A percentile compares a stretch with the other conserved stretches of the same genome.
Conservation (phyloP, 2,113 vertebrate genomes). For the Gyps fulvus region DNA sequence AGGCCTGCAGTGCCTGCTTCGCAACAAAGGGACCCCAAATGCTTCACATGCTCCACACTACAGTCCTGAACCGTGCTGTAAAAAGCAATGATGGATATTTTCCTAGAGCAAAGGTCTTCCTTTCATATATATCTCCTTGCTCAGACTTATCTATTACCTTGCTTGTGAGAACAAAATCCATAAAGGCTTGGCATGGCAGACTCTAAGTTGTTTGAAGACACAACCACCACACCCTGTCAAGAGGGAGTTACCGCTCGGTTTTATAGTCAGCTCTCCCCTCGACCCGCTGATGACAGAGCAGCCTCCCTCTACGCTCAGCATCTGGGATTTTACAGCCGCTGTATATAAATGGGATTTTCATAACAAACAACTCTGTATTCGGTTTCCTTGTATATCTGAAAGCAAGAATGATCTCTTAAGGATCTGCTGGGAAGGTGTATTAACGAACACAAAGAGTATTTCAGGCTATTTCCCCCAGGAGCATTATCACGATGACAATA, state of each 20-base stretch:
- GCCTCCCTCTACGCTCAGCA: not conserved
- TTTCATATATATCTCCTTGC: not conserved
- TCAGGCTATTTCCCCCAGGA: not conserved
- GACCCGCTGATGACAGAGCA: not conserved
- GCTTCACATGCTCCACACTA: not conserved
- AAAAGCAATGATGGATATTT: not conserved
- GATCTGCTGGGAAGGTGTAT: slow-evolving; percentile 14
- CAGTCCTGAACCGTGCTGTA: not conserved
- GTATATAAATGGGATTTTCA: slow-evolving; percentile 47
- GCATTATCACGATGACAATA: not conserved
- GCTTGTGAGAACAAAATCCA: not conserved
- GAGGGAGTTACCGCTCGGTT: not conserved
- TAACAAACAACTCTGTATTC: slow-evolving; percentile 46
- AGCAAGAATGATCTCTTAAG: not conserved
- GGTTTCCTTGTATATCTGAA: slow-evolving; percentile 20
- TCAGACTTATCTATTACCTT: not conserved
- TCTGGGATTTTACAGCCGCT: slow-evolving; percentile 19
- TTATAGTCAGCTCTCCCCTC: not conserved
- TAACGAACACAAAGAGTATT: slow-evolving; percentile 33
- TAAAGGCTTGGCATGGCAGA: not conserved
- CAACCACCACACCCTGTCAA: not conserved
- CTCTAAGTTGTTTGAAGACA: slow-evolving; percentile 7
- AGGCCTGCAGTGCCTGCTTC: not conserved
- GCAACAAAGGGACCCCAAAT: not conserved
- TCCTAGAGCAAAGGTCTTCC: slow-evolving; percentile 19